Percentiles rank a stretch among this genome's conserved stretches.
Evolutionary conservation across 1,140 invertebrate genomes (phyloP).

Genomic region (Anastatus disparis): DNA sequence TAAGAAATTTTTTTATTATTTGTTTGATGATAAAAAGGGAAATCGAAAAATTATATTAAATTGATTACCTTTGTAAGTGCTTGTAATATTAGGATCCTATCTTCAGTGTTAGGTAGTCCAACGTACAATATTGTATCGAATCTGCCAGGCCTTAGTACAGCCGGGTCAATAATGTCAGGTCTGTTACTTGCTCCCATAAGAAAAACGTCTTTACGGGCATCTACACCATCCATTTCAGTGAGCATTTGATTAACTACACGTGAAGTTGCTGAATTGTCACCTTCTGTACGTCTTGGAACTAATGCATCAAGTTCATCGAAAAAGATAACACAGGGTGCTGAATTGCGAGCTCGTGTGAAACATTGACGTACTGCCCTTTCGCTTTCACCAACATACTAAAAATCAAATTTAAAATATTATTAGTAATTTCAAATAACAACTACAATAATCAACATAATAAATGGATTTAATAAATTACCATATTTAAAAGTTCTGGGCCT

Average conservation of each 20-base stretch:
- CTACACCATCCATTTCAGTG: constrained; percentile 98
- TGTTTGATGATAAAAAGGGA: too few species aligned
- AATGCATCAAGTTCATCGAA: constrained; percentile 99
- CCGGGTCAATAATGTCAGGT: constrained; percentile 96
- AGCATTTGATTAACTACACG: constrained; percentile 96
- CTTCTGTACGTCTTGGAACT: constrained; percentile 88
- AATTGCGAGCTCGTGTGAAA: constrained; percentile 93
- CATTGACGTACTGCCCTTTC: constrained; percentile 95
- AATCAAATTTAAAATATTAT: constrained; percentile 26
- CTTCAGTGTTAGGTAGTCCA: constrained; percentile 83
- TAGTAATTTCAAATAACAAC: too few species aligned
- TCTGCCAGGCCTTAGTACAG: constrained; percentile 92
- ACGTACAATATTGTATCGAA: constrained; percentile 95
- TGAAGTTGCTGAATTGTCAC: constrained; percentile 76
- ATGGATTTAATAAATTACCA: too few species aligned
- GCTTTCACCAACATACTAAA: constrained; percentile 98
- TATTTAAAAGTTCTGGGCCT: constrained; percentile 95
- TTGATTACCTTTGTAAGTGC: constrained; percentile 93
- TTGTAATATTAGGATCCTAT: constrained; percentile 88
- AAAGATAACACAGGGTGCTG: constrained; percentile 98
- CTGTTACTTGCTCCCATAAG: constrained; percentile 96
- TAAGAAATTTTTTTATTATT: too few species aligned
- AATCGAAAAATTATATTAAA: too few species aligned
- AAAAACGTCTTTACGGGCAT: constrained; percentile 89
- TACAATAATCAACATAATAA: too few species aligned